Evolutionary conservation across 2,888 invertebrate genomes (phyloP), one percentile per base, ranked within the genome.

Genomic region (Sarcophaga caerulescens): DNA sequence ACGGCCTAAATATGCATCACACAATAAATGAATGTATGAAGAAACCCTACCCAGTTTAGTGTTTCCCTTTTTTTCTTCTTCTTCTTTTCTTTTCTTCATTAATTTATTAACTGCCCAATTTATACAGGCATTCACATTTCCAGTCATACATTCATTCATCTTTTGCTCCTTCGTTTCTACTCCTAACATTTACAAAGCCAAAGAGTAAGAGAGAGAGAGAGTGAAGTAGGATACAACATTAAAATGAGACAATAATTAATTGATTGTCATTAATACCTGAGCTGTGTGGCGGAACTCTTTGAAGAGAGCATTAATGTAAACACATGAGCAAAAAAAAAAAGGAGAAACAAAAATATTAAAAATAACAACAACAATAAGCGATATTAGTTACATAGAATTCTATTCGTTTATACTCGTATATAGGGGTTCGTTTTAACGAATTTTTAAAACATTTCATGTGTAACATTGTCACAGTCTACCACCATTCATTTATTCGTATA

Each of bases 201-300:
- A 52, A 17, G 17, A 47, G 14, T 11, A 14, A 14, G 47, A 47
- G 12, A 14, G 12, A 52, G 52, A 14, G 52, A 52, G 17, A 4
- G 52, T 3, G 52, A 35, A 17, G 14, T 12, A 17, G 52, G 3
- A 52, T 3, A 52, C 17, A 66, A 66, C 25, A 63, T 12, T 21
- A 23, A 21, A 21, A 70, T 80, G 70, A 80, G 84, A 57, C 59
- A 75, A 62, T 80, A 80, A 80, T 80, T 84, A 80, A 84, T 84
- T 70, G 79, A 80, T 84, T 80, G 75, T 4, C 65, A 79, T 75
- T 79, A 80, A 80, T 77, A 84, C 84, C 84, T 84, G 84, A 69
- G 65, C 60, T 79, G 12, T 12, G 52, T 52, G 12, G 52, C 84
- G 84, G 79, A 47, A 44, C 25, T 8, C 79, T 80, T 80, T 75